Conservation (phyloP, 37 sponge, comb jelly and placozoan species). For the Halichondria panicea region DNA sequence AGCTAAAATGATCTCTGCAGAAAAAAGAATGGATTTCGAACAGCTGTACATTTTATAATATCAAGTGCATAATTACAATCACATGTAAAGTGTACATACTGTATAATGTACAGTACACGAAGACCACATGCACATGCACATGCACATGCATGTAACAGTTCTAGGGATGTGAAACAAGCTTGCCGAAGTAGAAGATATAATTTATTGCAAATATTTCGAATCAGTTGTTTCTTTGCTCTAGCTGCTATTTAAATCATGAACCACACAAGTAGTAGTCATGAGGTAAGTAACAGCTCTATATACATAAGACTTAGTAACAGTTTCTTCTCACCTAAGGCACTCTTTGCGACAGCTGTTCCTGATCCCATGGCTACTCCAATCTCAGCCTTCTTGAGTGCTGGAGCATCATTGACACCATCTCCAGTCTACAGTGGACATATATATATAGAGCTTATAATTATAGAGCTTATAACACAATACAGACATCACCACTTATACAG, state of each 20-base stretch:
- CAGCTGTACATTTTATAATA: too few species aligned
- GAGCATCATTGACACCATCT: constrained; percentile 99
- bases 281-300: too few species aligned
- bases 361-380: constrained; percentile 99
- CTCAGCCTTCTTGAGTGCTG: constrained; percentile 99
- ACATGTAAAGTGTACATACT: too few species aligned
- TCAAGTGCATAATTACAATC: too few species aligned
- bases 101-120: too few species aligned
- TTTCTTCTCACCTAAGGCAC: constrained; percentile 79
- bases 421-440: constrained; percentile 99
- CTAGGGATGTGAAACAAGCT: neutral
- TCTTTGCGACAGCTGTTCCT: constrained; percentile 99
- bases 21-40: neutral
- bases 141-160: too few species aligned
- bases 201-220: neutral
- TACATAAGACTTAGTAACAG: too few species aligned
- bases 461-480: neutral
- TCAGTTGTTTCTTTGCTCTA: neutral
- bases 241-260: neutral
- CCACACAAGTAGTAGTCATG: neutral
- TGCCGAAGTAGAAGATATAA: neutral
- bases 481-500: neutral
- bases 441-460: too few species aligned
- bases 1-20: constrained; percentile 94
- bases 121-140: too few species aligned